phyloP scores from a whole-genome alignment of 2,113 vertebrate species.

The Gobio gobio region DNA sequence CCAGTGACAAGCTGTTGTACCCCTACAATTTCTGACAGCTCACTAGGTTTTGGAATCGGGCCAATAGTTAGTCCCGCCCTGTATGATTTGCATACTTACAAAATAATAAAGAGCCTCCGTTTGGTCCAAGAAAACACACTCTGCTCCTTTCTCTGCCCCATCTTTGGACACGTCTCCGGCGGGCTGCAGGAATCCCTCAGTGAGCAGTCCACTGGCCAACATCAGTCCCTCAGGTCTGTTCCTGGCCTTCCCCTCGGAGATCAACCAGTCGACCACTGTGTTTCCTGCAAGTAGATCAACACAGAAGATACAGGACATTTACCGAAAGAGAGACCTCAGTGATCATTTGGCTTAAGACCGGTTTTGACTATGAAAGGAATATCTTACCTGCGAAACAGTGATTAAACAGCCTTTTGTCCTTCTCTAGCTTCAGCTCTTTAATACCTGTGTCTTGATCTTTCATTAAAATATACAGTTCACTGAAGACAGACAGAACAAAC shows the following conservation, averaged over 20 bases:
- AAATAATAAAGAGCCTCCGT: conserved; percentile 91
- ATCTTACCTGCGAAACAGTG: conserved; percentile 91
- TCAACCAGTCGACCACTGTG: conserved; percentile 90
- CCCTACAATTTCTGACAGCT: too few species aligned
- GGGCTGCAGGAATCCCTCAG: conserved; percentile 91
- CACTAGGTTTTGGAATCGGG: too few species aligned
- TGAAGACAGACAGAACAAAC: conserved; percentile 65
- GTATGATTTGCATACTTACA: conserved; percentile 76
- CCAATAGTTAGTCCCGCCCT: too few species aligned
- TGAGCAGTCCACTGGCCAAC: conserved; percentile 87
- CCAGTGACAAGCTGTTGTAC: too few species aligned
- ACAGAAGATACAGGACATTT: neutral
- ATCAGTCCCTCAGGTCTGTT: conserved; percentile 88
- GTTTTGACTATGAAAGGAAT: neutral
- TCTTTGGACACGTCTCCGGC: conserved; percentile 87
- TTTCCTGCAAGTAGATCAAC: conserved; percentile 71
- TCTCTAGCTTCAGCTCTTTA: conserved; percentile 89
- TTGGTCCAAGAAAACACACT: conserved; percentile 84
- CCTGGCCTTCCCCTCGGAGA: conserved; percentile 81
- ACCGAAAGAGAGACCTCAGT: neutral
- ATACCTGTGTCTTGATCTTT: conserved; percentile 88
- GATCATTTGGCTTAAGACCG: neutral
- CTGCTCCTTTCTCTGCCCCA: conserved; percentile 74
- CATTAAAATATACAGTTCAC: conserved; percentile 86
- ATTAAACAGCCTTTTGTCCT: conserved; percentile 90